Evolutionary conservation across 2,888 invertebrate species (phyloP).

Genomic region (Zhengitettix transpicula): DNA sequence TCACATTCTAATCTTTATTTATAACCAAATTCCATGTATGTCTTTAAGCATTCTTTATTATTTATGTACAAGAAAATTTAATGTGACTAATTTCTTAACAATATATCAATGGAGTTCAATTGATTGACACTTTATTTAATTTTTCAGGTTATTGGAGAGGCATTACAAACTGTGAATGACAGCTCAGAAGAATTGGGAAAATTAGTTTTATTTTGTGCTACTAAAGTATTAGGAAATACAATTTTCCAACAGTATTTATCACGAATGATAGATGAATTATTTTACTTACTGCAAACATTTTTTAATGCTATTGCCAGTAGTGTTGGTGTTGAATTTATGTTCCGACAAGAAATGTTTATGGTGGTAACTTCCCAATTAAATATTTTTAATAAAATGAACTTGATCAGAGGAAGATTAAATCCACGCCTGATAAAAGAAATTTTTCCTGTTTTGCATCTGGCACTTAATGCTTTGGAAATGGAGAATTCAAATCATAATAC

Average conservation of each 20-base stretch:
- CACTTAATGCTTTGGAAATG: too few species aligned
- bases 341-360: not conserved
- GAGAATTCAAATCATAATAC: too few species aligned
- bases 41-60: too few species aligned
- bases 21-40: too few species aligned
- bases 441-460: not conserved
- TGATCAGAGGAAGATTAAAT: not conserved
- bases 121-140: too few species aligned
- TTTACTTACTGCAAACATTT: not conserved
- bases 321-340: not conserved
- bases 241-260: not conserved
- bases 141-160: too few species aligned
- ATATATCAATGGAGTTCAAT: too few species aligned
- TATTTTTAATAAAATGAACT: not conserved
- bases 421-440: not conserved
- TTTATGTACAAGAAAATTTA: too few species aligned
- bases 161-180: too few species aligned
- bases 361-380: not conserved
- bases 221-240: not conserved
- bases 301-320: not conserved
- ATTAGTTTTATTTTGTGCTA: not conserved
- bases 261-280: not conserved
- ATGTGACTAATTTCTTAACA: too few species aligned
- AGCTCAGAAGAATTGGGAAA: too few species aligned
- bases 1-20: too few species aligned